phyloP scores from a whole-genome alignment of 2,888 invertebrate genomes.

The Metallyticus violacea region DNA sequence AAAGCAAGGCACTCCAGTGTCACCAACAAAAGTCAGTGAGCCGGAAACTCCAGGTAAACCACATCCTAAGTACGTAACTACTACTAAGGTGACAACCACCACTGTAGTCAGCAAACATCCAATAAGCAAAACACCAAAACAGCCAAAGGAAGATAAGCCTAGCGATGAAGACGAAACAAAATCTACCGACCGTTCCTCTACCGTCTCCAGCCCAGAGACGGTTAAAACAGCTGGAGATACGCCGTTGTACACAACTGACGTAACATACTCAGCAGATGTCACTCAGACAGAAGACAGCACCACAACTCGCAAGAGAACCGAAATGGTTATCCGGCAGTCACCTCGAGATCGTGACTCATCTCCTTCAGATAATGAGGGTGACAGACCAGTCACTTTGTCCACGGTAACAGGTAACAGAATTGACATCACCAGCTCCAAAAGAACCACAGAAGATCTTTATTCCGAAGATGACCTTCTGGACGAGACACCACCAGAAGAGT shows the following conservation, averaged over 20 bases:
- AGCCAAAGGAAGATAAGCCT: conserved; percentile 46
- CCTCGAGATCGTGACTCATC: not conserved
- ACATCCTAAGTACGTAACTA: conserved; percentile 30
- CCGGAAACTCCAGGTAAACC: not conserved
- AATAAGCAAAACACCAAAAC: conserved; percentile 39
- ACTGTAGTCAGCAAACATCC: not conserved
- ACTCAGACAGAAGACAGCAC: not conserved
- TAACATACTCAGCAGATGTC: not conserved
- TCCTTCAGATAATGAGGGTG: not conserved
- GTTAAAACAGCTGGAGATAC: conserved; percentile 27
- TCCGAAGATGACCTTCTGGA: conserved; percentile 26
- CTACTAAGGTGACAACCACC: conserved; percentile 29
- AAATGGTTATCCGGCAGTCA: conserved; percentile 4
- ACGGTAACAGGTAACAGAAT: not conserved
- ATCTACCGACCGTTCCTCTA: conserved; percentile 31
- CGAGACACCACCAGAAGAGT: conserved; percentile 44
- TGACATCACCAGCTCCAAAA: too few species aligned
- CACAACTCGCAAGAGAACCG: conserved; percentile 11
- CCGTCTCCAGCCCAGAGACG: conserved; percentile 33
- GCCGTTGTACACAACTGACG: not conserved
- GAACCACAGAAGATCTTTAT: not conserved
- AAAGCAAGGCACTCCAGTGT: not conserved
- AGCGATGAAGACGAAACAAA: conserved; percentile 54
- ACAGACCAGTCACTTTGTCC: not conserved
- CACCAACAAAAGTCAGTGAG: not conserved